Base-by-base conservation (phyloP, 2,888 invertebrate species). In the Cryptocephalus primarius region DNA sequence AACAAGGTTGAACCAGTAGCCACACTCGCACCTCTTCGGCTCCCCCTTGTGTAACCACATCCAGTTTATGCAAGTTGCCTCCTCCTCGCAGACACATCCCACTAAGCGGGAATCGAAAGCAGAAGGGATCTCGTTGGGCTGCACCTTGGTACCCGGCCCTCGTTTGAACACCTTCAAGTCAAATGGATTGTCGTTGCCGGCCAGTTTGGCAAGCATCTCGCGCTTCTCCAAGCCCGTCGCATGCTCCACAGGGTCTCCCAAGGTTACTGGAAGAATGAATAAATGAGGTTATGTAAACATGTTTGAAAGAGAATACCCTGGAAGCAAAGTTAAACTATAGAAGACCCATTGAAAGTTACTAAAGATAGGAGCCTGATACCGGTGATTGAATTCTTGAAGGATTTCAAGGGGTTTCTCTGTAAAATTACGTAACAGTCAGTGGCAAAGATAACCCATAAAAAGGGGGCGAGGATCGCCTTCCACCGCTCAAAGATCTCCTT, bases 51-150 rank as follows among this genome's bases (percentile, higher is more conserved):
- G 85, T 62, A 97, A 73, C 88, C 93, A 92, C 84, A 96, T 91
- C 91, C 93, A 97, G 66, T 84, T 88, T 57, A 97, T 82, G 52
- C 80, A 76, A 46, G 88, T 83, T 44, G 90, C 80, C 66, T 96
- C 96, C 71, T 94, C 93, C 72, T 96, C 92, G 70, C 96, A 97
- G 70, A 95, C 80, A 72, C 97, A 97, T 51, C 96, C 96, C 56
- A 97, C 82, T 57, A 96, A 79, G 61, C 96, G 84, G 47, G 88
- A 85, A 45, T 89, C 87, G 59, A 86, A 89, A 61, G 88, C 85
- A 44, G 95, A 94, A 50, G 93, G 92, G 61, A 97, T 86, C 56
- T 89, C 72, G 56, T 88, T 95, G 48, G 96, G 96, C 56, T 77
- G 74, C 32, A 83, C 87, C 64, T 86, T 85, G 49, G 94, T 89